Evolutionary conservation across 1,140 invertebrate species (phyloP).

Genomic region (Bilobella aurantiaca): DNA sequence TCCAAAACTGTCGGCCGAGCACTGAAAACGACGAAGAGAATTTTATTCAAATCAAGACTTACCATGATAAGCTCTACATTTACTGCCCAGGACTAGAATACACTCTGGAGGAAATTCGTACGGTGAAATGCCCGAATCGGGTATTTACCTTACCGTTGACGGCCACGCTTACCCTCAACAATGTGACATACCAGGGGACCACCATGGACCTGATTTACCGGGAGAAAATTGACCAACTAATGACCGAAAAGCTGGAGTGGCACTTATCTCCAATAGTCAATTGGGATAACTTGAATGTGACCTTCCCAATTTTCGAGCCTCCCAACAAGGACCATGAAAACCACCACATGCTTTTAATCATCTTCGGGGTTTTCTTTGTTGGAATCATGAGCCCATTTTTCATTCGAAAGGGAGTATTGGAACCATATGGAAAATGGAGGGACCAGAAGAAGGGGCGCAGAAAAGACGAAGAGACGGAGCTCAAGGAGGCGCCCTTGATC

Average conservation of each 20-base stretch:
- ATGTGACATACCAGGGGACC: slow-evolving; percentile 12
- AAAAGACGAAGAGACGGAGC: neutral
- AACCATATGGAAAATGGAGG: neutral
- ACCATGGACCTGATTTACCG: slow-evolving; percentile 10
- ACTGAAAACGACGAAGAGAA: neutral
- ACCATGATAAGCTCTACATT: slow-evolving; percentile 3
- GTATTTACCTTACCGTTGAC: slow-evolving; percentile 16
- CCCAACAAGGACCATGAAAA: neutral
- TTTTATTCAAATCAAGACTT: slow-evolving; percentile 18
- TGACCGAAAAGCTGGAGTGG: slow-evolving; percentile 12
- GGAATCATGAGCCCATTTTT: neutral
- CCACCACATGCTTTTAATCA: neutral
- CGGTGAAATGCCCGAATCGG: slow-evolving; percentile 8
- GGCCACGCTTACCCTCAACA: slow-evolving; percentile 15
- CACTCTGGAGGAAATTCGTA: neutral
- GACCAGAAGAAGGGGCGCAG: neutral
- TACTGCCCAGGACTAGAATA: slow-evolving; percentile 13
- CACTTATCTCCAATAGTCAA: slow-evolving; percentile 13
- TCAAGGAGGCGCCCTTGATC: neutral
- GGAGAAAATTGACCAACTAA: slow-evolving; percentile 10
- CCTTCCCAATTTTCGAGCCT: neutral
- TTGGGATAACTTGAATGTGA: slow-evolving; percentile 11
- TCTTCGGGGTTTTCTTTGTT: neutral
- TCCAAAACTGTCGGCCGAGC: neutral
- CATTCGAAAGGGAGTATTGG: neutral